Evolutionary conservation across 2,888 invertebrate genomes (phyloP).

Genomic region (Girardia tigrina): DNA sequence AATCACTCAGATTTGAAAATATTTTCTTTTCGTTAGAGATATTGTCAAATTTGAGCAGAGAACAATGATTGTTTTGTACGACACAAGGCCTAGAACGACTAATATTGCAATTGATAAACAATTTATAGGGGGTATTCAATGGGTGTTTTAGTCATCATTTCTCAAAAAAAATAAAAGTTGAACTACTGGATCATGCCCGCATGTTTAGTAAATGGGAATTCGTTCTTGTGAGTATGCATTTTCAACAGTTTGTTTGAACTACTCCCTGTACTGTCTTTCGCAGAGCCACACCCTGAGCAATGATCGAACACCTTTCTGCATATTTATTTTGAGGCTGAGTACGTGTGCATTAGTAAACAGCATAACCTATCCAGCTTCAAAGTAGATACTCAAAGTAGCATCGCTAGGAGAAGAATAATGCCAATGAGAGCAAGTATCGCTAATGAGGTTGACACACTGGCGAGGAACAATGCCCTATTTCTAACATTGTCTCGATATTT

Average conservation of each 20-base stretch:
- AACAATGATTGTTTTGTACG: background rate
- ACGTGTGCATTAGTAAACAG: constrained; percentile 12
- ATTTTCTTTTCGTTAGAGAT: background rate
- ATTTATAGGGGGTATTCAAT: background rate
- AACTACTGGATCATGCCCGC: constrained; percentile 19
- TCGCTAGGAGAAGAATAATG: constrained; percentile 3
- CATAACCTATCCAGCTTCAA: constrained; percentile 20
- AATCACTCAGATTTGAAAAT: too few species aligned
- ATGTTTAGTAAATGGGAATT: constrained; percentile 4
- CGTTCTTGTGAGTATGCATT: background rate
- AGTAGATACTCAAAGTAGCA: background rate
- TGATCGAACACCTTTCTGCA: constrained; percentile 23
- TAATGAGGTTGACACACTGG: constrained; percentile 18
- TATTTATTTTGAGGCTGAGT: constrained; percentile 18
- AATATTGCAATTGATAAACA: constrained; percentile 10
- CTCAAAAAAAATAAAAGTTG: background rate
- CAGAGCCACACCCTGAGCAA: background rate
- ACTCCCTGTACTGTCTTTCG: constrained; percentile 14
- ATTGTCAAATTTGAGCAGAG: background rate
- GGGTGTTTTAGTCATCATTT: background rate
- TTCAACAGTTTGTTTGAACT: constrained; percentile 23
- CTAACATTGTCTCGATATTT: constrained; percentile 7
- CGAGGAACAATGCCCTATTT: constrained; percentile 19
- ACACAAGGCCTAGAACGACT: background rate
- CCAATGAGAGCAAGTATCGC: background rate